Conservation (phyloP, 2,797 vertebrate genomes). For the Rhyacichthys aspro region DNA sequence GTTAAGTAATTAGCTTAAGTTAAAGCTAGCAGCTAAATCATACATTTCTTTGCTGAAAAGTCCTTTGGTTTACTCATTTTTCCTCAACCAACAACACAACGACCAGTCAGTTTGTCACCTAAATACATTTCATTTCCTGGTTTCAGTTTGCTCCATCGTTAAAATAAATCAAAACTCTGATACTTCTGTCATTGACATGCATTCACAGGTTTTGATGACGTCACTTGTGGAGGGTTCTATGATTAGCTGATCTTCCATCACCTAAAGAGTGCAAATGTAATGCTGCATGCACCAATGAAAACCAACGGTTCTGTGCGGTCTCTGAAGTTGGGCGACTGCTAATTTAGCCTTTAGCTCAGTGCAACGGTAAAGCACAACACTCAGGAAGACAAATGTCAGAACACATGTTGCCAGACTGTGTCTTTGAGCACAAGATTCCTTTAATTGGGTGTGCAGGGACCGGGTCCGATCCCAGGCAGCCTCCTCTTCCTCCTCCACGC, state of each 20-base stretch:
- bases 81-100: too few relatives aligned
- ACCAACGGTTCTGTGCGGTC: conserved; percentile 67
- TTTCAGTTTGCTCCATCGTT: too few relatives aligned
- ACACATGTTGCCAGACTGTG: conserved; percentile 84
- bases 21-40: too few relatives aligned
- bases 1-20: too few relatives aligned
- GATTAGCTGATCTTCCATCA: conserved; percentile 19
- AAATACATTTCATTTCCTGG: too few relatives aligned
- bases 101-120: too few relatives aligned
- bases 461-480: conserved; percentile 82
- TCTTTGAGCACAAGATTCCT: conserved; percentile 84
- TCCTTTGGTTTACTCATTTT: too few relatives aligned
- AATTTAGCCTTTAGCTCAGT: conserved; percentile 86
- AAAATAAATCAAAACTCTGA: too few relatives aligned
- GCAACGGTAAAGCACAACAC: conserved; percentile 84
- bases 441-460: conserved; percentile 89
- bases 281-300: background rate
- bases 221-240: too few relatives aligned
- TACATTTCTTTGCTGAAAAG: too few relatives aligned
- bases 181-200: too few relatives aligned
- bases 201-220: too few relatives aligned
- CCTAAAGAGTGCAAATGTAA: background rate
- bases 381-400: conserved; percentile 87
- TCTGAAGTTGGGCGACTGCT: conserved; percentile 79
- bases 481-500: conserved; percentile 66